Percentiles rank a stretch among this genome's conserved stretches.
Conservation (phyloP, 1,140 invertebrate genomes). For the Ephestia elutella region DNA sequence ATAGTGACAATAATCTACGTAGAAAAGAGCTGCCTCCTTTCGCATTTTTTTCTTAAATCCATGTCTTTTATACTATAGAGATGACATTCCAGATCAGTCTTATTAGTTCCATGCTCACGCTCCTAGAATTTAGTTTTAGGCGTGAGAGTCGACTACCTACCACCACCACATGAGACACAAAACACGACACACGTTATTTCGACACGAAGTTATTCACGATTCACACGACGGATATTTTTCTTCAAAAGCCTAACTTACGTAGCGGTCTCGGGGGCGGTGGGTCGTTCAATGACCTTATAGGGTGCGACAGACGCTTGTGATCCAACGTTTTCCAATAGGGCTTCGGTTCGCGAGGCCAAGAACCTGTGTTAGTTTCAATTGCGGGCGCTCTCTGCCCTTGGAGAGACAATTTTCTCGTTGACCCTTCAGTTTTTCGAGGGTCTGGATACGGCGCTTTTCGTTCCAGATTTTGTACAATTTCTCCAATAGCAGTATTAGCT, state of each 20-base stretch:
- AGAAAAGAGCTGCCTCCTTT: too few relatives aligned
- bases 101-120: not conserved
- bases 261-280: slow-evolving; percentile 43
- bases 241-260: slow-evolving; percentile 66
- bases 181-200: slow-evolving; percentile 24
- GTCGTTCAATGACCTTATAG: slow-evolving; percentile 57
- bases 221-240: slow-evolving; percentile 48
- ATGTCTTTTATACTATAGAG: too few relatives aligned
- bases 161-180: slow-evolving; percentile 19
- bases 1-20: too few relatives aligned
- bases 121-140: not conserved
- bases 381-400: slow-evolving; percentile 33
- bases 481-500: slow-evolving; percentile 27
- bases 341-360: slow-evolving; percentile 42
- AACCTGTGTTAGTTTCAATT: slow-evolving; percentile 38
- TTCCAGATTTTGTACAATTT: slow-evolving; percentile 43
- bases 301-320: slow-evolving; percentile 63
- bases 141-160: not conserved
- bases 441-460: slow-evolving; percentile 24
- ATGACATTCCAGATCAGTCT: too few relatives aligned
- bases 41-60: too few relatives aligned
- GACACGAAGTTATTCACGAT: slow-evolving; percentile 51
- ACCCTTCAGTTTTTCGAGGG: slow-evolving; percentile 20
- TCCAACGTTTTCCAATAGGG: slow-evolving; percentile 63
- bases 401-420: slow-evolving; percentile 42